Conservation (phyloP, 2,797 vertebrate species). For the Takifugu rubripes region DNA sequence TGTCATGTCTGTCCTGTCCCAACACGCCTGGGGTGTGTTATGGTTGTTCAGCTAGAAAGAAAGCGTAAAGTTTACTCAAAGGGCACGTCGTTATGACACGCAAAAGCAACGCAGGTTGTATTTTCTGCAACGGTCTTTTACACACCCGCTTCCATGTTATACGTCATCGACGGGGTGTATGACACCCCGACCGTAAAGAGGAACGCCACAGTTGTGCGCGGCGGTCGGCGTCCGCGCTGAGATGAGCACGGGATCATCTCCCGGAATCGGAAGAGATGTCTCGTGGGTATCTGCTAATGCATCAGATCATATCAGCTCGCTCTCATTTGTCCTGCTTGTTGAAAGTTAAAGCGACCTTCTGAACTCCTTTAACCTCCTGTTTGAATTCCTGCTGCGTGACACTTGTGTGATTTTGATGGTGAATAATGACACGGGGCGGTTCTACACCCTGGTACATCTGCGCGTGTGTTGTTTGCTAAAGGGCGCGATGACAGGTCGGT, state of each 20-base stretch:
- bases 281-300: background rate
- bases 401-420: slow-evolving; percentile 29
- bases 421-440: slow-evolving; percentile 14
- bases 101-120: background rate
- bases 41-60: slow-evolving; percentile 31
- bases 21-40: slow-evolving; percentile 40
- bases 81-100: background rate
- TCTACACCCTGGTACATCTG: slow-evolving; percentile 27
- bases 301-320: too few relatives aligned
- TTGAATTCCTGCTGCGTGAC: slow-evolving; percentile 11
- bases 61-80: background rate
- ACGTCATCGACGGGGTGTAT: too few relatives aligned
- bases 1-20: slow-evolving; percentile 35
- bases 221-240: background rate
- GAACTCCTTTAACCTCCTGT: background rate
- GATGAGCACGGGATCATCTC: background rate
- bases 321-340: too few relatives aligned
- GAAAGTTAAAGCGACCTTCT: too few relatives aligned
- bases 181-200: too few relatives aligned
- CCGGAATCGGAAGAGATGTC: background rate
- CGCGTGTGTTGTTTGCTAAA: slow-evolving; percentile 43
- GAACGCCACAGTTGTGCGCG: too few relatives aligned
- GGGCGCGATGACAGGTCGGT: slow-evolving; percentile 34
- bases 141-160: background rate
- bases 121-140: background rate